Percentiles rank a stretch among this genome's conserved stretches.
These are phyloP conservation scores for Euphonia xanthogaster DNA, from an alignment of 2,797 vertebrate species.

Conservation along the genomic window DNA sequence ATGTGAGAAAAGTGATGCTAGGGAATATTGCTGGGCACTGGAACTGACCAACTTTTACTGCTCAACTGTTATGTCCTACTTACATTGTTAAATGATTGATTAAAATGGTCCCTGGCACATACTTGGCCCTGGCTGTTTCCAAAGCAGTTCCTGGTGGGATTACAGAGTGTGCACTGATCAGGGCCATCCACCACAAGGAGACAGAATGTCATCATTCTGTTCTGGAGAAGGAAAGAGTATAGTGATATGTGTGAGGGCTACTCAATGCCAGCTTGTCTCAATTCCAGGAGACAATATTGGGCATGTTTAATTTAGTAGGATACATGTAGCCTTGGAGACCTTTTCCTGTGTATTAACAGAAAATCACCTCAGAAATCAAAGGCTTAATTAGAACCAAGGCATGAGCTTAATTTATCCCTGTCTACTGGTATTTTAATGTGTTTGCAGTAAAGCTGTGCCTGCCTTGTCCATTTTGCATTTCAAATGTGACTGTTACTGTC, in stretches of 20 bases:
- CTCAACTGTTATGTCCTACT: background rate
- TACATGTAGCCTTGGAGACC: background rate
- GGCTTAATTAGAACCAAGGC: slow-evolving; percentile 16
- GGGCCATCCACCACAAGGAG: background rate
- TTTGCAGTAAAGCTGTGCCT: background rate
- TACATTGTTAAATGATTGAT: background rate
- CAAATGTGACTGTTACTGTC: background rate
- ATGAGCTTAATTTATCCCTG: background rate
- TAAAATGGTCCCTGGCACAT: background rate
- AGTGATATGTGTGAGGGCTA: background rate
- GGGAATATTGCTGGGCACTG: background rate
- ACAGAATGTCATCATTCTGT: background rate
- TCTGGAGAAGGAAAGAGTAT: background rate
- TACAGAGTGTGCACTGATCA: background rate
- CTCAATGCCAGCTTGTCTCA: background rate
- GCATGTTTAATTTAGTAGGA: slow-evolving; percentile 28
- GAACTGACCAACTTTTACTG: background rate
- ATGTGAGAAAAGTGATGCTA: background rate
- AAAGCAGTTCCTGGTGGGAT: background rate
- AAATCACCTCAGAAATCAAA: slow-evolving; percentile 37
- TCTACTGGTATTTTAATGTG: background rate
- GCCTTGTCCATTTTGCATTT: background rate
- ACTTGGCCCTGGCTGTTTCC: background rate
- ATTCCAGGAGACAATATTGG: background rate
- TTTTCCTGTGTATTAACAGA: slow-evolving; percentile 15